Evolutionary conservation across 1,140 invertebrate species (phyloP), one percentile per base, ranked within the genome.

Genomic region (Lepidostoma basale): DNA sequence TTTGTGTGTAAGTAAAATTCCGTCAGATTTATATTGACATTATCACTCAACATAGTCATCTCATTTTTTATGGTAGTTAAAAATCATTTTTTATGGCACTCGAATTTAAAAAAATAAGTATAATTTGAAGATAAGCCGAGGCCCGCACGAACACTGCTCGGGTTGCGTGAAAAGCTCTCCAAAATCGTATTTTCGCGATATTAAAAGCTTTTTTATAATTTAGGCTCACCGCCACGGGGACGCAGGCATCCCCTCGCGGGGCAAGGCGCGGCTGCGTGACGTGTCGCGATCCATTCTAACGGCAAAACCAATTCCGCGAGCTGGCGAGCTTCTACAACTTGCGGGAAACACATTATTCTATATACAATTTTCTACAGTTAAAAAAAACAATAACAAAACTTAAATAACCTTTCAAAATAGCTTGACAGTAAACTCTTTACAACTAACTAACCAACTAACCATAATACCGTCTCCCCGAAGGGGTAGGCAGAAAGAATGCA

Each of bases 261-360:
- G n/a, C n/a, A 12, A 20, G 22, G 18, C 18, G n/a, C 33, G 52
- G 47, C 62, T 16, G 67, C 67, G 67, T 68, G 67, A 44, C 39
- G 62, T 54, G 67, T 62, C 59, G 49, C 58, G 52, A 68, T 68
- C 59, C 62, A 68, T 68, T 62, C 30, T 9, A 12, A 12, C 22
- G 25, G 25, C n/a, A 23, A 49, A 49, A 23, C 12, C 45, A 22
- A 49, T 49, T 45, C 25, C 18, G 8, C 42, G 30, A 59, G 36
- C 30, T 58, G 56, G 36, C 23, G 52, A 26, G 16, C 16, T 44
- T 40, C 36, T 30, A 36, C 23, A 58, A 36, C 10, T n/a, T 36
- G 9, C 5, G 14, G 2, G 33, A 2, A 36, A 36, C 33, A 36
- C 33, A 36, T 36, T n/a, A 36, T 36, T 36, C 14, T 36, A 9